phyloP scores from a whole-genome alignment of 2,113 vertebrate genomes.

The Apeltes quadracus region DNA sequence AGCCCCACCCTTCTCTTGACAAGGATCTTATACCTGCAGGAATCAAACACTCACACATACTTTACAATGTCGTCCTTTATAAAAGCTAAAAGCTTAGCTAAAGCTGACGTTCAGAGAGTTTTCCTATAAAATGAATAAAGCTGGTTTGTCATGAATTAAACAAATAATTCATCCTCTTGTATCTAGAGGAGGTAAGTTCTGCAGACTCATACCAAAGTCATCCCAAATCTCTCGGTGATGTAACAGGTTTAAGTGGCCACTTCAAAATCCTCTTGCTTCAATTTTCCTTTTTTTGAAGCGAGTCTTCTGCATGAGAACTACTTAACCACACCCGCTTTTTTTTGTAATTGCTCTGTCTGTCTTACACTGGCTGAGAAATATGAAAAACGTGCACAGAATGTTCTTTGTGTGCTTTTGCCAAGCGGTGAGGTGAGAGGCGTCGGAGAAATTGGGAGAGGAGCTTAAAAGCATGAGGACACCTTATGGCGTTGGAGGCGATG shows the following conservation, averaged over 20 bases:
- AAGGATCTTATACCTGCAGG: not conserved
- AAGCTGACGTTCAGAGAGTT: not conserved
- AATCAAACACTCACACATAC: not conserved
- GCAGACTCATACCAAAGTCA: conserved; percentile 1
- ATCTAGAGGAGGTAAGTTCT: conserved; percentile 6
- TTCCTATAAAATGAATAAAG: not conserved
- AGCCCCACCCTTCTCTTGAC: not conserved
- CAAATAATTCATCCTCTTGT: conserved; percentile 13
- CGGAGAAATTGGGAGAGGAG: conserved; percentile 24
- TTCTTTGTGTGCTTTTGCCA: conserved; percentile 27
- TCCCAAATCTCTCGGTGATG: conserved; percentile 4
- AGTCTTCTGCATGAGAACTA: not conserved
- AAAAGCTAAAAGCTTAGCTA: not conserved
- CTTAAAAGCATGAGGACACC: conserved; percentile 26
- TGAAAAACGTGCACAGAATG: conserved; percentile 22
- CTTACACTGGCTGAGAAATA: conserved; percentile 18
- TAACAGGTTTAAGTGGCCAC: conserved; percentile 6
- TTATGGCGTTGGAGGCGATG: conserved; percentile 17
- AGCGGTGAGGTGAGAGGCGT: conserved; percentile 29
- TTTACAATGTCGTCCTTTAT: too few relatives aligned
- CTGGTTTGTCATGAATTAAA: not conserved
- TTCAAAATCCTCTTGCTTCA: conserved; percentile 3
- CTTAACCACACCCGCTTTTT: conserved; percentile 20
- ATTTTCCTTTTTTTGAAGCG: not conserved
- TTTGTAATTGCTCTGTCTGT: conserved; percentile 36